Percentiles rank a stretch among this genome's conserved stretches.
phyloP scores from a whole-genome alignment of 2,113 vertebrate genomes.

The Rafetus swinhoei region DNA sequence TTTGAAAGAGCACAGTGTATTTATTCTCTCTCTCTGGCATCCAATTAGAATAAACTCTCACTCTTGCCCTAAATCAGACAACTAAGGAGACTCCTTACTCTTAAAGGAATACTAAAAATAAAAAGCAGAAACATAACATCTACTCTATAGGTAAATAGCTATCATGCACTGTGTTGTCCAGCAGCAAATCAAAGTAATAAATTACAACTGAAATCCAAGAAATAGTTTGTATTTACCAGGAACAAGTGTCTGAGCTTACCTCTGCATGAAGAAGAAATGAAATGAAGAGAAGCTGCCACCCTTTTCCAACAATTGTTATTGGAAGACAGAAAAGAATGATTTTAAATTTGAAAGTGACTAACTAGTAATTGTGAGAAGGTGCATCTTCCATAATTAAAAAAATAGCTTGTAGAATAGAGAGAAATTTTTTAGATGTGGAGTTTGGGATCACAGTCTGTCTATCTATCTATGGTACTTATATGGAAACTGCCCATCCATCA shows the following conservation, averaged over 20 bases:
- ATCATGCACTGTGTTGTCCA: neutral
- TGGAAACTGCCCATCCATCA: neutral
- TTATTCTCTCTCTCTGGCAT: neutral
- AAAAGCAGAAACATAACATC: neutral
- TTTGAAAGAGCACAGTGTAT: neutral
- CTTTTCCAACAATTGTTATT: neutral
- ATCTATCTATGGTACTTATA: too few species aligned
- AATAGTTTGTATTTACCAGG: neutral
- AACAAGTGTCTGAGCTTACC: neutral
- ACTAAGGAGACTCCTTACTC: neutral
- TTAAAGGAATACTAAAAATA: neutral
- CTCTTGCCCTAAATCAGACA: neutral
- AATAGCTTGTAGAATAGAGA: neutral
- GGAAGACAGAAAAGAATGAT: neutral
- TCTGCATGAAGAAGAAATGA: conserved; percentile 21
- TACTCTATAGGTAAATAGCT: neutral
- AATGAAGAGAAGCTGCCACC: neutral
- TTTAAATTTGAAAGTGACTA: neutral
- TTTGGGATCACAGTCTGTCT: neutral
- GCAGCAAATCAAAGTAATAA: neutral
- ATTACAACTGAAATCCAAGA: neutral
- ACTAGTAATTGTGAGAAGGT: neutral
- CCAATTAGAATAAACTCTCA: neutral
- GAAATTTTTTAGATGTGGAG: neutral
- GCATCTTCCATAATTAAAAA: neutral